Evolutionary conservation across 2,113 vertebrate genomes (phyloP).

Genomic region (Orthonyx spaldingii): DNA sequence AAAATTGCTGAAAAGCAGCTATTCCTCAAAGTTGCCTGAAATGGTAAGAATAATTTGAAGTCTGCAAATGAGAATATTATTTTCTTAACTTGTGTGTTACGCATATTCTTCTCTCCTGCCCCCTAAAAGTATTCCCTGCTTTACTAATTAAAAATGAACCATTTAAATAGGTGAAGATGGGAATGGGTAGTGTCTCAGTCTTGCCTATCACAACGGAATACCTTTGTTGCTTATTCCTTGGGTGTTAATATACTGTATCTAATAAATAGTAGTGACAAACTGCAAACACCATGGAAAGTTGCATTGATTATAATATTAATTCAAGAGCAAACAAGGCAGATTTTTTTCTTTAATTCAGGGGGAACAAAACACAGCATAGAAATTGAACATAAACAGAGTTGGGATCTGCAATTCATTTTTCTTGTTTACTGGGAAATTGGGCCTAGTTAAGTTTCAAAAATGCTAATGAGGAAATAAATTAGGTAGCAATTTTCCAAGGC

Average conservation of each 20-base stretch:
- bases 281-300: not conserved
- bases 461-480: constrained; percentile 55
- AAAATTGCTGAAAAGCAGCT: not conserved
- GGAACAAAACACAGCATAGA: not conserved
- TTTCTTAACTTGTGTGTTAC: not conserved
- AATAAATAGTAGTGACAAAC: constrained; percentile 36
- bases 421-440: constrained; percentile 29
- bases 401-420: constrained; percentile 45
- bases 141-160: not conserved
- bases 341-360: constrained; percentile 21
- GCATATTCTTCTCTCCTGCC: not conserved
- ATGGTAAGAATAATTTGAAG: not conserved
- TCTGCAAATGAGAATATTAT: not conserved
- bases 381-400: constrained; percentile 38
- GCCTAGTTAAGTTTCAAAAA: constrained; percentile 54
- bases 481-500: constrained; percentile 34
- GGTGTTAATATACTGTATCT: not conserved
- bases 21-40: not conserved
- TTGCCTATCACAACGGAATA: not conserved
- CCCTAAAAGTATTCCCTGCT: not conserved
- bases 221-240: not conserved
- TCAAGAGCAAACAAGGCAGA: not conserved
- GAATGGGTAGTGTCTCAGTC: not conserved
- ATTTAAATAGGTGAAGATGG: not conserved
- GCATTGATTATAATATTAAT: constrained; percentile 41